Evolutionary conservation across 2,888 invertebrate genomes (phyloP).

Genomic region (Dryadula phaetusa): DNA sequence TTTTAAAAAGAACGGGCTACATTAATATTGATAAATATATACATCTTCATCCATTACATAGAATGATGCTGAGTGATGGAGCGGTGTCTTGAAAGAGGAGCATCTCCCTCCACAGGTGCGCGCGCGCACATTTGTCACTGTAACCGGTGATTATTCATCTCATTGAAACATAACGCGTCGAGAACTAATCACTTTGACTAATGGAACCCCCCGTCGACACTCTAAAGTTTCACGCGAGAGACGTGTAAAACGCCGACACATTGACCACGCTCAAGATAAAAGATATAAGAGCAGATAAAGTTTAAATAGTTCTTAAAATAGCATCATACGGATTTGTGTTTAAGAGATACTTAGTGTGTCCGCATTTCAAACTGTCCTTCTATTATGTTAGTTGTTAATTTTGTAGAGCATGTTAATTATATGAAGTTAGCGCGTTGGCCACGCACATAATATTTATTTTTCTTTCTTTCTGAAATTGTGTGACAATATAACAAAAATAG

Average conservation of each 20-base stretch:
- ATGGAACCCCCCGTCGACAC: slow-evolving; percentile 83
- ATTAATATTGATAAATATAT: slow-evolving; percentile 77
- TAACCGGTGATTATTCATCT: slow-evolving; percentile 81
- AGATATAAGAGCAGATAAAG: slow-evolving; percentile 8
- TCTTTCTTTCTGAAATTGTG: too few species aligned
- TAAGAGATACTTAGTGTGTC: not conserved
- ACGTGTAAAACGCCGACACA: slow-evolving; percentile 29
- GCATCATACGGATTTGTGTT: not conserved
- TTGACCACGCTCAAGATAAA: slow-evolving; percentile 25
- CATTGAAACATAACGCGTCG: slow-evolving; percentile 82
- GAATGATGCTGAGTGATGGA: slow-evolving; percentile 73
- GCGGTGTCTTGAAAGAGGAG: slow-evolving; percentile 71
- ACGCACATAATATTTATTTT: not conserved
- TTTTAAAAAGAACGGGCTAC: slow-evolving; percentile 48
- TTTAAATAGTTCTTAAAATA: slow-evolving; percentile 7
- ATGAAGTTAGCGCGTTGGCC: not conserved
- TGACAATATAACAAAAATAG: too few species aligned
- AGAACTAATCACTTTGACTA: slow-evolving; percentile 83
- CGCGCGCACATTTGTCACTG: slow-evolving; percentile 83
- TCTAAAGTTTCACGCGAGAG: slow-evolving; percentile 73
- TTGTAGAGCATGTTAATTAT: not conserved
- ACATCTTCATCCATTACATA: slow-evolving; percentile 78
- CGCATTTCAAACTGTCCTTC: not conserved
- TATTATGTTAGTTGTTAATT: not conserved
- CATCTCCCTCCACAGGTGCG: slow-evolving; percentile 68